Conservation (phyloP, 2,888 invertebrate species). For the Teleogryllus oceanicus region DNA sequence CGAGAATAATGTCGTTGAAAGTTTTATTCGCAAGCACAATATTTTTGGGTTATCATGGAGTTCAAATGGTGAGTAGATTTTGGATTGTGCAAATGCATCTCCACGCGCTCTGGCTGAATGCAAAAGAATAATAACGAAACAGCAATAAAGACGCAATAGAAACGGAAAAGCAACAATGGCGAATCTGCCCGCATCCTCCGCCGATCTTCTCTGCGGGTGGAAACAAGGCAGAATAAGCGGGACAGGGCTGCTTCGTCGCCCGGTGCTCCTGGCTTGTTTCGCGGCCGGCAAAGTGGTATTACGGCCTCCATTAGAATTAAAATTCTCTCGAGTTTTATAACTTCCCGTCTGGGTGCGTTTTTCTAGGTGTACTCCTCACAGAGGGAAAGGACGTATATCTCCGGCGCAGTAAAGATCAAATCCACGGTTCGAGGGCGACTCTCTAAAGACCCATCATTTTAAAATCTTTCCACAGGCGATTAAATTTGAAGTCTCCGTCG, state of each 20-base stretch:
- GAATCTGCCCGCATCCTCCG: too few species aligned
- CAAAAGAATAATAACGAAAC: too few species aligned
- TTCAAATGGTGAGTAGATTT: too few species aligned
- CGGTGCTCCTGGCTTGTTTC: background rate
- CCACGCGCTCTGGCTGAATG: too few species aligned
- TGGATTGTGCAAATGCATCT: too few species aligned
- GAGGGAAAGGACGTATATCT: background rate
- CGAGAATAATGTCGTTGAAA: too few species aligned
- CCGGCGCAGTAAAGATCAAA: conserved; percentile 7
- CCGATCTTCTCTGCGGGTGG: too few species aligned
- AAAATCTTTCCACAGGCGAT: conserved; percentile 7
- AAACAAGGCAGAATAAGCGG: too few species aligned
- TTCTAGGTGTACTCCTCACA: background rate
- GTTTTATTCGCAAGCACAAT: too few species aligned
- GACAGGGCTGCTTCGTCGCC: background rate
- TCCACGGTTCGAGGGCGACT: background rate
- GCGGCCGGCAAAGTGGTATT: background rate
- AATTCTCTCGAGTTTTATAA: conserved; percentile 9
- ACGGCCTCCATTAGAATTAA: conserved; percentile 9
- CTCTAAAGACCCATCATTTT: conserved; percentile 18
- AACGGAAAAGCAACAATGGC: too few species aligned
- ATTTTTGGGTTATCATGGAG: too few species aligned
- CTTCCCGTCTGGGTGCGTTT: background rate
- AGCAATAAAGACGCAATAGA: too few species aligned
- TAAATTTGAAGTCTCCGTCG: background rate